Evolutionary conservation across 1,140 invertebrate genomes (phyloP), one percentile per base, ranked within the genome.

Genomic region (Lepidurus packardi): DNA sequence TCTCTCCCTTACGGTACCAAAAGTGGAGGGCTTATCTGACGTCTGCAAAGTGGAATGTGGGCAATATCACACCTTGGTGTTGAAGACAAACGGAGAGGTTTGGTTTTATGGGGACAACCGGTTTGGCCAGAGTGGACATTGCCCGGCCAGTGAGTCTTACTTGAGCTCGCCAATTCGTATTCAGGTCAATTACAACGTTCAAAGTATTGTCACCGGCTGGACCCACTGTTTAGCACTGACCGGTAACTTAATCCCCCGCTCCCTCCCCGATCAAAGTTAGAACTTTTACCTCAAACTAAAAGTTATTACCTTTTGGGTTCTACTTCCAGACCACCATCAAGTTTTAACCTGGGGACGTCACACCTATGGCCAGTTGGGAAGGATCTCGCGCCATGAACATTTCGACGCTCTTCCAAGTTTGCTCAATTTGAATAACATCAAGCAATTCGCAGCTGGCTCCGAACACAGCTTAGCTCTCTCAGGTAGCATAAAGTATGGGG

Each of bases 261-360:
- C 47, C 3, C 34, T 75, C 34, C 34, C 34, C 34, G 34, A 34
- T 16, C 13, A 24, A 45, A 11, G 13, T 65, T 77, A 16, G 7
- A 24, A 44, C 34, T 41, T 25, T 24, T 77, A 53, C 21, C 11
- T 53, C 41, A 53, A 34, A 21, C 25, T 34, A 78, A 6, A 73
- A 24, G 6, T 65, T 65, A 65, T 65, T 21, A 9, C 53, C 13
- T n/a, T 65, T 65, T 65, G 13, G 41, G 16, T 16, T 44, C 10
- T 11, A 44, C 44, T 77, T 80, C 34, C 42, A 84, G 85, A 82
- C 73, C 86, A 87, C 82, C 89, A 90, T 21, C 84, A 87, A 75
- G 82, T 94, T 21, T 85, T 89, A 43, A 85, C 88, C 2, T 95
- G 92, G 92, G 93, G 93, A 16, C 88, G 92, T 84, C 94, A 94